A percentile compares a stretch with the other conserved stretches of the same genome.
These are phyloP conservation scores for Platysteira castanea DNA, from an alignment of 2,113 vertebrate species.

Conservation along the genomic window DNA sequence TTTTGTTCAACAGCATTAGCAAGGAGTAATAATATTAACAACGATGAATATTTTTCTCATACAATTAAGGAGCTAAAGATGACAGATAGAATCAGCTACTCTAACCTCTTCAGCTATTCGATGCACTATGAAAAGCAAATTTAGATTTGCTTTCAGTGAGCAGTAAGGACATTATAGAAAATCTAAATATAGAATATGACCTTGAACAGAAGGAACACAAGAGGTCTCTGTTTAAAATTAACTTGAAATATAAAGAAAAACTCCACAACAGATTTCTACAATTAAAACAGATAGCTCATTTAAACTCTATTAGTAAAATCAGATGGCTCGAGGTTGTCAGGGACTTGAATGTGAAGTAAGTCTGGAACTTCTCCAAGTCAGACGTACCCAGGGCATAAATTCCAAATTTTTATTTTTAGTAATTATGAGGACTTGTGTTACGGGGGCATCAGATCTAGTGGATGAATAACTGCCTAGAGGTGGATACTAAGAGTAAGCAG, in stretches of 20 bases:
- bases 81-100: neutral
- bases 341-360: neutral
- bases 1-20: neutral
- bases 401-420: neutral
- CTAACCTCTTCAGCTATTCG: neutral
- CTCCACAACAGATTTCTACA: neutral
- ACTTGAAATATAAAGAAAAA: neutral
- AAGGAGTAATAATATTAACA: neutral
- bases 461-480: neutral
- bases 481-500: neutral
- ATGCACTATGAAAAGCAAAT: neutral
- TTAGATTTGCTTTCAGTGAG: neutral
- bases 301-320: neutral
- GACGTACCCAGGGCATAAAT: neutral
- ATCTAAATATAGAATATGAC: neutral
- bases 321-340: neutral
- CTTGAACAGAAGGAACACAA: neutral
- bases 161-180: neutral
- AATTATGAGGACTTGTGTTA: neutral
- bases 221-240: neutral
- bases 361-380: neutral
- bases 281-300: neutral
- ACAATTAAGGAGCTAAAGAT: constrained; percentile 13
- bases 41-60: neutral
- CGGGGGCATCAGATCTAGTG: neutral